A percentile compares a stretch with the other conserved stretches of the same genome.
Conservation (phyloP, 2,113 vertebrate genomes). For the Pedionomus torquatus region DNA sequence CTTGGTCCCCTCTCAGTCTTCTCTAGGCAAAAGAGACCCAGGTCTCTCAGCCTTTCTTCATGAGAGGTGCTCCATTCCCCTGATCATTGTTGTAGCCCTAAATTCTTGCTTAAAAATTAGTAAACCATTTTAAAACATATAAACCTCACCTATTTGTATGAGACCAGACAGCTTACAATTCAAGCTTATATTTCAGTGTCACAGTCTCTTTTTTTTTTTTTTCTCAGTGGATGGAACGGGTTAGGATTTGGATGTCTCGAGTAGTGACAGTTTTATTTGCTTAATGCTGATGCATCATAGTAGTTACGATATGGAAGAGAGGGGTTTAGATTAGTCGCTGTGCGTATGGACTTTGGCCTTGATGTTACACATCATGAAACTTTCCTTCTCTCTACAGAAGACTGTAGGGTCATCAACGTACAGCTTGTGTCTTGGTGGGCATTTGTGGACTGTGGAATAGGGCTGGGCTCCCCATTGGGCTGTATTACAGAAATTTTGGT, state of each 20-base stretch:
- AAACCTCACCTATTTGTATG: background rate
- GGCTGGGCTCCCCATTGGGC: background rate
- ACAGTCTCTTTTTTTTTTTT: background rate
- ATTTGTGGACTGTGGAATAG: background rate
- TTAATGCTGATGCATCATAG: background rate
- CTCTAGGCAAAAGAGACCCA: too few relatives aligned
- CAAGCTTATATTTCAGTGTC: background rate
- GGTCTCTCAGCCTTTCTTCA: too few relatives aligned
- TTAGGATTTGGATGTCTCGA: background rate
- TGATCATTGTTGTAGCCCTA: too few relatives aligned
- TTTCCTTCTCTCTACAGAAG: background rate
- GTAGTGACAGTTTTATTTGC: background rate
- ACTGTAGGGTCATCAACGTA: background rate
- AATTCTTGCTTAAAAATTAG: background rate
- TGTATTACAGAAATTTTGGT: background rate
- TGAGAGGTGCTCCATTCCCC: too few relatives aligned
- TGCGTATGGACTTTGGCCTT: background rate
- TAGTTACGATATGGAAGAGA: background rate
- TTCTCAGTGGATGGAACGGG: background rate
- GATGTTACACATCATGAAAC: background rate
- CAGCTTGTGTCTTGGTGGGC: background rate
- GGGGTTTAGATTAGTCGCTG: background rate
- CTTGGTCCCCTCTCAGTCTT: too few relatives aligned
- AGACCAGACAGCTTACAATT: background rate
- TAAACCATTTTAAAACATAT: background rate